Conservation (phyloP, 2,797 vertebrate genomes). For the Pipistrellus nathusii region DNA sequence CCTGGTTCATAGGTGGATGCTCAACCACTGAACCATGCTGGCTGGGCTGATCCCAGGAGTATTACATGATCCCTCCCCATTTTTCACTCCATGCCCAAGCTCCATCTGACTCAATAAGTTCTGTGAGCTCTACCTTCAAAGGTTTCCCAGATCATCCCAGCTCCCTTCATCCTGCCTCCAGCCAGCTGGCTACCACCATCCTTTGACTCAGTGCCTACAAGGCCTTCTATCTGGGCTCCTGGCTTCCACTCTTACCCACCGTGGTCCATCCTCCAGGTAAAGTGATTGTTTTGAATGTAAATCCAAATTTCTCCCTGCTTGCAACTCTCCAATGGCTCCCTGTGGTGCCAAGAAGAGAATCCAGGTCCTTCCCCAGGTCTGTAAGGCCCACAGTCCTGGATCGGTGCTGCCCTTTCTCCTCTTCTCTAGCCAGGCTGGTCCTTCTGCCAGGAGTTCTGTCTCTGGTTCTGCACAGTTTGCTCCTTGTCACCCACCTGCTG, state of each 20-base stretch:
- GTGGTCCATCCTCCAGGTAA: background rate
- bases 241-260: background rate
- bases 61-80: accelerated
- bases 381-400: background rate
- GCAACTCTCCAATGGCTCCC: background rate
- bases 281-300: background rate
- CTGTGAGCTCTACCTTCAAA: background rate
- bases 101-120: background rate
- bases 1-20: too few species aligned
- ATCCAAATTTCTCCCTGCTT: background rate
- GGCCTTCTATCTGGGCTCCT: background rate
- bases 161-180: background rate
- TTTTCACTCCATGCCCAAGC: background rate
- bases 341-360: background rate
- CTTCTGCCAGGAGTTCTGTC: background rate
- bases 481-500: background rate
- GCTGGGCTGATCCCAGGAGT: background rate
- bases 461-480: background rate
- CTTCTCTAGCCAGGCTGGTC: background rate
- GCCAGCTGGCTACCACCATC: accelerated
- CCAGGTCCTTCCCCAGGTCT: background rate
- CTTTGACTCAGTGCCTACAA: background rate
- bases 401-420: background rate
- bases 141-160: background rate
- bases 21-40: too few species aligned